A percentile compares a stretch with the other conserved stretches of the same genome.
Evolutionary conservation across 1,140 invertebrate species (phyloP).

Genomic region (Myzus persicae): DNA sequence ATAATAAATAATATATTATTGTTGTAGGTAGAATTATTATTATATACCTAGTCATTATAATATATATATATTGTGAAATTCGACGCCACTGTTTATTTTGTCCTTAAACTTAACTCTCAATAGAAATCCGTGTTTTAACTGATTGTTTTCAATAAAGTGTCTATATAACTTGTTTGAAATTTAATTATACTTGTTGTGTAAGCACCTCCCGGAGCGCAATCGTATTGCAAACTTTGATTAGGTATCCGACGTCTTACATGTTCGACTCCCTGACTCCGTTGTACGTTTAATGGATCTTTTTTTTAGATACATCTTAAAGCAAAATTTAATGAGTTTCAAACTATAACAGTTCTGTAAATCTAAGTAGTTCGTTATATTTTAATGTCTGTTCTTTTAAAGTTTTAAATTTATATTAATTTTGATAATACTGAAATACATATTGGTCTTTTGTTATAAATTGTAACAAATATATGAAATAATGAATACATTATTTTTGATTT

Average conservation of each 20-base stretch:
- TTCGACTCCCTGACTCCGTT: background rate
- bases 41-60: background rate
- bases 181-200: slow-evolving; percentile 28
- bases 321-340: background rate
- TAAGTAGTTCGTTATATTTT: background rate
- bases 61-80: background rate
- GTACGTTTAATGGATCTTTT: background rate
- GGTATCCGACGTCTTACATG: background rate
- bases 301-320: background rate
- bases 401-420: too few species aligned
- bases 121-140: slow-evolving; percentile 7
- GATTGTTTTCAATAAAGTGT: slow-evolving; percentile 11
- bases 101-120: slow-evolving; percentile 46
- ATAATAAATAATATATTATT: background rate
- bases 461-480: too few species aligned
- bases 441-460: too few species aligned
- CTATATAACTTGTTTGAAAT: slow-evolving; percentile 23
- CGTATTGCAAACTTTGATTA: slow-evolving; percentile 8
- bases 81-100: background rate
- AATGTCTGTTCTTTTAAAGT: too few species aligned
- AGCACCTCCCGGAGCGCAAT: background rate
- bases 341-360: background rate
- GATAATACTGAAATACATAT: too few species aligned
- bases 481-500: too few species aligned
- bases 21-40: background rate